Evolutionary conservation across 2,888 invertebrate species (phyloP).

Genomic region (Leuctra nigra): DNA sequence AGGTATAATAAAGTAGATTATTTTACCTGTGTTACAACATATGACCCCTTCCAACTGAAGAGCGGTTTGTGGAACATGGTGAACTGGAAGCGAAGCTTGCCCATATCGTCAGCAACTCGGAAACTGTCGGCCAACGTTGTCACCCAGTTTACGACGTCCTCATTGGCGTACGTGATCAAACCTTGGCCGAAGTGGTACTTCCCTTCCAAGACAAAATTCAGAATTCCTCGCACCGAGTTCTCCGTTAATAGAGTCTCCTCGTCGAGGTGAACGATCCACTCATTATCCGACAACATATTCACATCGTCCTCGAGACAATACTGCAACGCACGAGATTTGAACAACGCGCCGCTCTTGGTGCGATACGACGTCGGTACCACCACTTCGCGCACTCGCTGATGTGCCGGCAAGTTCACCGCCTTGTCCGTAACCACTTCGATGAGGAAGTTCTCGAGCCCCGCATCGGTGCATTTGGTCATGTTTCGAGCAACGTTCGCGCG

Average conservation of each 20-base stretch:
- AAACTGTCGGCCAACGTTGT: slow-evolving; percentile 94
- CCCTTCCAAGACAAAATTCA: slow-evolving; percentile 92
- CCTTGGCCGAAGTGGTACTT: slow-evolving; percentile 95
- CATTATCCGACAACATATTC: slow-evolving; percentile 74
- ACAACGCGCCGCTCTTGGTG: slow-evolving; percentile 86
- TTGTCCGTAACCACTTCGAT: slow-evolving; percentile 96
- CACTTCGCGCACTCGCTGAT: slow-evolving; percentile 76
- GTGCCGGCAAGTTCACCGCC: slow-evolving; percentile 61
- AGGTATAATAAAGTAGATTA: too few species aligned
- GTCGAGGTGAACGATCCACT: slow-evolving; percentile 97
- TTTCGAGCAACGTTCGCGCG: slow-evolving; percentile 79
- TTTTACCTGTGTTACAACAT: slow-evolving; percentile 88
- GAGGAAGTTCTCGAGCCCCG: slow-evolving; percentile 90
- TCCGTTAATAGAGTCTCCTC: slow-evolving; percentile 93
- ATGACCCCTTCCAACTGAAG: slow-evolving; percentile 98
- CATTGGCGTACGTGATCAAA: slow-evolving; percentile 92
- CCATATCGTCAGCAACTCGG: slow-evolving; percentile 96
- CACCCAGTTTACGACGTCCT: slow-evolving; percentile 93
- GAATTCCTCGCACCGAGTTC: slow-evolving; percentile 80
- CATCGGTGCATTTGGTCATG: slow-evolving; percentile 79
- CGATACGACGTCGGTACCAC: slow-evolving; percentile 82
- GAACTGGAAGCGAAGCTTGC: slow-evolving; percentile 88
- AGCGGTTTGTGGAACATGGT: slow-evolving; percentile 89
- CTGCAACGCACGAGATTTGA: slow-evolving; percentile 91
- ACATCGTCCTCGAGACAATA: slow-evolving; percentile 90